These are phyloP conservation scores for Colostygia pectinataria DNA, from an alignment of 2,888 invertebrate species.

Conservation along the genomic window DNA sequence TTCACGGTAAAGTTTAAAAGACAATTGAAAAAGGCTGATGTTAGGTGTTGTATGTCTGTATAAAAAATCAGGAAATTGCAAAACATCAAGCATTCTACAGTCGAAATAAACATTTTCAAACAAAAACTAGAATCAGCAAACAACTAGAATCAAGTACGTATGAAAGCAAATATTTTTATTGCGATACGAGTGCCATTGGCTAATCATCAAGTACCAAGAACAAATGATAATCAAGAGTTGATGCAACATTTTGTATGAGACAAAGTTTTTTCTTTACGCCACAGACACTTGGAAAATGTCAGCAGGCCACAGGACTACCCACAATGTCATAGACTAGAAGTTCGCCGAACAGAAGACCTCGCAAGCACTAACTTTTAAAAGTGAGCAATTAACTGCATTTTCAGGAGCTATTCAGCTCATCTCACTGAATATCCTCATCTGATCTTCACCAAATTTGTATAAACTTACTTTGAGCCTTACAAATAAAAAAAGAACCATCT, in stretches of 20 bases:
- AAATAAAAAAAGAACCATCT: too few relatives aligned
- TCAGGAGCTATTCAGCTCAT: too few relatives aligned
- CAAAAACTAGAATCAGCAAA: constrained; percentile 19
- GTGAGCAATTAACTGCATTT: too few relatives aligned
- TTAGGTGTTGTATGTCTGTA: too few relatives aligned
- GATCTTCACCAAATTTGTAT: too few relatives aligned
- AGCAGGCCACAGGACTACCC: too few relatives aligned
- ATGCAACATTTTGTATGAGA: constrained; percentile 32
- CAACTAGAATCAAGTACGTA: constrained; percentile 12
- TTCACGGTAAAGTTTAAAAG: background rate
- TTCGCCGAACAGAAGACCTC: too few relatives aligned
- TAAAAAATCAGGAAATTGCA: background rate
- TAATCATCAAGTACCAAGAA: constrained; percentile 27
- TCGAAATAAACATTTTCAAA: constrained; percentile 17
- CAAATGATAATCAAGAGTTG: constrained; percentile 32
- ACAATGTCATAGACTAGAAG: too few relatives aligned
- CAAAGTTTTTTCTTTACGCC: constrained; percentile 14
- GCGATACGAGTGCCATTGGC: constrained; percentile 31
- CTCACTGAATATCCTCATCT: too few relatives aligned
- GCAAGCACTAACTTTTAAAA: too few relatives aligned
- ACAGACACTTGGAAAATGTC: constrained; percentile 1
- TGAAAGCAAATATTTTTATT: constrained; percentile 36
- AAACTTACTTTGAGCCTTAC: too few relatives aligned
- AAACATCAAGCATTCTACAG: constrained; percentile 7
- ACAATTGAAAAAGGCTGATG: too few relatives aligned